These are phyloP conservation scores for Panzeria rudis DNA, from an alignment of 2,888 invertebrate genomes.

Conservation along the genomic window DNA sequence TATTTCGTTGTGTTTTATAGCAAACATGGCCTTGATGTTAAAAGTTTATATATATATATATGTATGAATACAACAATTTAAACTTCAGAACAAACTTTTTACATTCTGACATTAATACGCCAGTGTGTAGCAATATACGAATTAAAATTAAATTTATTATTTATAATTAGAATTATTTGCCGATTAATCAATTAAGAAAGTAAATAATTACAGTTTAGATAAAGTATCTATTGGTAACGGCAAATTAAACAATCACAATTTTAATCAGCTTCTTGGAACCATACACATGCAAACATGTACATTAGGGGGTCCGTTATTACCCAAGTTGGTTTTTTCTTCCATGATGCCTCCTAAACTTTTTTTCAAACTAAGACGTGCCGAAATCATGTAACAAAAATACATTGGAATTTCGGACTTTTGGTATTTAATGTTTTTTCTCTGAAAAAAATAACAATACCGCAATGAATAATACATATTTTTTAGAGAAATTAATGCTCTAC, in stretches of 20 bases:
- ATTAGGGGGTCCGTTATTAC: too few species aligned
- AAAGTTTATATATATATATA: constrained; percentile 22
- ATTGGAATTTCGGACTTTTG: too few species aligned
- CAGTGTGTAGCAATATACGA: neutral
- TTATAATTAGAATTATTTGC: constrained; percentile 7
- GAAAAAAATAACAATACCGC: too few species aligned
- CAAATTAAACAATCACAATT: neutral
- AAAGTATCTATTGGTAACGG: neutral
- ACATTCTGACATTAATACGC: neutral
- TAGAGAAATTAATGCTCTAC: too few species aligned
- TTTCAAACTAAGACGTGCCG: too few species aligned
- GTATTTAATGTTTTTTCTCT: too few species aligned
- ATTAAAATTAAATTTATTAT: constrained; percentile 20
- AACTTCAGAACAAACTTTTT: neutral
- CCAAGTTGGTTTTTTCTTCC: too few species aligned
- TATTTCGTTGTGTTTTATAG: constrained; percentile 52
- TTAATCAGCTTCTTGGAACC: too few species aligned
- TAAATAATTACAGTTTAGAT: neutral
- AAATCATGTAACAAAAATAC: too few species aligned
- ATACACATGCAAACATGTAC: too few species aligned
- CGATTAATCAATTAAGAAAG: neutral
- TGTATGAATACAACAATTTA: constrained; percentile 18
- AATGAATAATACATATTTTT: too few species aligned
- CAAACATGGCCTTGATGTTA: constrained; percentile 42
- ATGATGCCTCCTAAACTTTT: too few species aligned